Conservation (phyloP, 2,888 invertebrate genomes). For the Perdita meconis region DNA sequence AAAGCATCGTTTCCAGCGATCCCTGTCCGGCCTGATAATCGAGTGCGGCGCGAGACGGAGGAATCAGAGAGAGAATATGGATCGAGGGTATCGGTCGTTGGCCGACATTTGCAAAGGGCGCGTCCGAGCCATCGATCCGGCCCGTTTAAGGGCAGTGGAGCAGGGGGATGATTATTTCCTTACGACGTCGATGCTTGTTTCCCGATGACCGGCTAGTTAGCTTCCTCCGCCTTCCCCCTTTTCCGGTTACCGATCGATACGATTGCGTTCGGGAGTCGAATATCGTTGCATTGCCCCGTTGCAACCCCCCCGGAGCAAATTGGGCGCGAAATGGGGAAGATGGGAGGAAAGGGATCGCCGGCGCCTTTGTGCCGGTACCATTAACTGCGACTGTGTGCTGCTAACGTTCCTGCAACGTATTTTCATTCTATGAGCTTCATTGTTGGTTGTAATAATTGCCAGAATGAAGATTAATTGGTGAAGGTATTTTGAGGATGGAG, state of each 20-base stretch:
- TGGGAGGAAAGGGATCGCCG: neutral
- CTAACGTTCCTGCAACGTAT: too few relatives aligned
- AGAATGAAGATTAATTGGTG: too few relatives aligned
- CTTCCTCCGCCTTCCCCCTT: constrained; percentile 45
- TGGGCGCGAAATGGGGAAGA: constrained; percentile 15
- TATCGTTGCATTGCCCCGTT: constrained; percentile 35
- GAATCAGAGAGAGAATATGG: constrained; percentile 21
- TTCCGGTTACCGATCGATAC: constrained; percentile 58
- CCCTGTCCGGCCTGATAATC: constrained; percentile 40
- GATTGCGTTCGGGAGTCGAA: constrained; percentile 22
- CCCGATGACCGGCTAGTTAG: constrained; percentile 40
- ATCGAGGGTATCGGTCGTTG: constrained; percentile 54
- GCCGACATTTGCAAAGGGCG: constrained; percentile 64
- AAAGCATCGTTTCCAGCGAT: constrained; percentile 45
- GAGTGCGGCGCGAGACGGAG: constrained; percentile 15
- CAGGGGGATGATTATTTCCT: constrained; percentile 63
- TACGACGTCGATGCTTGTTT: constrained; percentile 57
- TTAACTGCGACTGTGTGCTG: neutral
- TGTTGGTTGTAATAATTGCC: too few relatives aligned
- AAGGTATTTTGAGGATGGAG: too few relatives aligned
- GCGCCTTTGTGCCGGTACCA: neutral
- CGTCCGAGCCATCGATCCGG: constrained; percentile 58
- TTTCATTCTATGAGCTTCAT: too few relatives aligned
- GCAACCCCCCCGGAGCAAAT: constrained; percentile 29
- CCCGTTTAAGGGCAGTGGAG: constrained; percentile 53